phyloP scores from a whole-genome alignment of 2,113 vertebrate genomes.

The Columba janthina region DNA sequence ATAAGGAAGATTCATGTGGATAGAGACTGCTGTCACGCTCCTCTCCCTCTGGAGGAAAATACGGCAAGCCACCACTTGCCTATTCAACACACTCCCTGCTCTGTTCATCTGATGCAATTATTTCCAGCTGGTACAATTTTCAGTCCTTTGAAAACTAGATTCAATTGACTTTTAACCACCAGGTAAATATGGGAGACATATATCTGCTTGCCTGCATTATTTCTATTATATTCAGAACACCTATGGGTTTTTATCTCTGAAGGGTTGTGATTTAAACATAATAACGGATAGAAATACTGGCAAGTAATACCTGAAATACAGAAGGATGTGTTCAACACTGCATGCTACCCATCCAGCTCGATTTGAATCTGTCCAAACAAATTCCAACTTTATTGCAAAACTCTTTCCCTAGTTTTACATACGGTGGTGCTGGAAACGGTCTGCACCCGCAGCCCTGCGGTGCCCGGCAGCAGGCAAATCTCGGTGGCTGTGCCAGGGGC shows the following conservation, averaged over 20 bases:
- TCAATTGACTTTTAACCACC: constrained; percentile 35
- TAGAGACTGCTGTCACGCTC: not conserved
- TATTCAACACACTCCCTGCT: not conserved
- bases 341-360: not conserved
- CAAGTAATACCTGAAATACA: constrained; percentile 8
- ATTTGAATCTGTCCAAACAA: not conserved
- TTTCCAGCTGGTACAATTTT: constrained; percentile 24
- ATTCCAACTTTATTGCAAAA: not conserved
- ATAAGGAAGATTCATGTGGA: not conserved
- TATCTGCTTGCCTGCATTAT: not conserved
- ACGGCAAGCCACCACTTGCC: not conserved
- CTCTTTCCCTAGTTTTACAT: not conserved
- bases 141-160: constrained; percentile 13
- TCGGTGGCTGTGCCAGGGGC: not conserved
- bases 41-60: not conserved
- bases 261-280: constrained; percentile 13
- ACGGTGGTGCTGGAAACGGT: not conserved
- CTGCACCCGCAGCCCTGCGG: rapidly evolving
- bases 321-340: not conserved
- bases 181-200: constrained; percentile 9
- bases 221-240: not conserved
- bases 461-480: not conserved
- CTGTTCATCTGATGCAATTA: not conserved
- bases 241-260: not conserved
- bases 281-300: not conserved